A percentile compares a stretch with the other conserved stretches of the same genome.
Evolutionary conservation across 2,113 vertebrate genomes (phyloP).

Genomic region (Piprites chloris): DNA sequence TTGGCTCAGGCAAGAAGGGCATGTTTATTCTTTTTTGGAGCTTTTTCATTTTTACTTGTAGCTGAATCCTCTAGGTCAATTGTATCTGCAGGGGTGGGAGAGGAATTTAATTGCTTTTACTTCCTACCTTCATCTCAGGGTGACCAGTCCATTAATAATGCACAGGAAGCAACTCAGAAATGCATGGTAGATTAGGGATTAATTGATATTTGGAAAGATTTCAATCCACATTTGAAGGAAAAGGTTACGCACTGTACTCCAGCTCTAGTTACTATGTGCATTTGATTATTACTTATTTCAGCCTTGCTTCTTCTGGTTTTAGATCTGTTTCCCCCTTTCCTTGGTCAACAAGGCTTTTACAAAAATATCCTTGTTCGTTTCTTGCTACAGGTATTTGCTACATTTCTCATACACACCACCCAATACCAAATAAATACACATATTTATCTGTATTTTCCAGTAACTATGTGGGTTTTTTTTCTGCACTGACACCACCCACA

Average conservation of each 20-base stretch:
- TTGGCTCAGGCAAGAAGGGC: neutral
- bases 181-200: constrained; percentile 70
- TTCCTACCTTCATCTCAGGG: constrained; percentile 69
- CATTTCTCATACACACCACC: neutral
- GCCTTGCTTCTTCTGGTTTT: neutral
- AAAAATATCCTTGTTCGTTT: neutral
- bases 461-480: neutral
- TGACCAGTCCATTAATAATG: constrained; percentile 71
- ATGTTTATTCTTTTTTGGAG: constrained; percentile 36
- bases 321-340: neutral
- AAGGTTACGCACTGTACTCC: constrained; percentile 40
- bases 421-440: neutral
- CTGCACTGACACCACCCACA: neutral
- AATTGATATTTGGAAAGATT: constrained; percentile 75
- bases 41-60: constrained; percentile 53
- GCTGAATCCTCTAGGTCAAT: constrained; percentile 66
- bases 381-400: neutral
- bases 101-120: constrained; percentile 70
- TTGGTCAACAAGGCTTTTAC: neutral
- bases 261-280: constrained; percentile 41
- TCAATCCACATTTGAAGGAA: constrained; percentile 64
- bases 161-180: constrained; percentile 68
- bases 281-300: constrained; percentile 22
- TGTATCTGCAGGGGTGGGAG: constrained; percentile 65
- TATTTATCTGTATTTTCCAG: neutral